Evolutionary conservation across 2,888 invertebrate genomes (phyloP).

Genomic region (Epinotia bilunana): DNA sequence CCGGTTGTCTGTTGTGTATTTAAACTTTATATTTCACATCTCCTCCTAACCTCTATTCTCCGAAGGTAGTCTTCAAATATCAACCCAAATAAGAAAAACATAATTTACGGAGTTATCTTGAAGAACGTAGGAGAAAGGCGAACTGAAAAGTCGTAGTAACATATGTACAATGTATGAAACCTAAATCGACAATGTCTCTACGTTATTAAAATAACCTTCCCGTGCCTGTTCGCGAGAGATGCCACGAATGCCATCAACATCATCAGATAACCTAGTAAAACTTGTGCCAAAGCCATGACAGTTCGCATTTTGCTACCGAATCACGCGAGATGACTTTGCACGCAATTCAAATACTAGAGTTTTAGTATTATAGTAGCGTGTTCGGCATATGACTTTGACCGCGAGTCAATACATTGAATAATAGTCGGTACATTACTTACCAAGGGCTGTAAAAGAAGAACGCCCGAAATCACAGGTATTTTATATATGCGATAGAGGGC

Average conservation of each 20-base stretch:
- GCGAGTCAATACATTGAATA: too few species aligned
- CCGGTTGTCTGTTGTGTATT: too few species aligned
- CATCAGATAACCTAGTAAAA: background rate
- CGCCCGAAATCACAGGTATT: too few species aligned
- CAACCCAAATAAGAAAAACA: constrained; percentile 2
- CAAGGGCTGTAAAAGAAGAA: too few species aligned
- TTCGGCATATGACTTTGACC: background rate
- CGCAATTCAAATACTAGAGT: too few species aligned
- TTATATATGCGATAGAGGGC: too few species aligned
- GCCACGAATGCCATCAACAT: background rate
- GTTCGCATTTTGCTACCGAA: too few species aligned
- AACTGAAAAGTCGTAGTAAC: background rate
- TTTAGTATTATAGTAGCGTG: too few species aligned
- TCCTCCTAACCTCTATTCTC: background rate
- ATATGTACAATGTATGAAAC: background rate
- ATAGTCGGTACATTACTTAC: too few species aligned
- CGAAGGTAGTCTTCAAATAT: background rate
- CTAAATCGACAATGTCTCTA: constrained; percentile 50
- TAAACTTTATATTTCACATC: background rate
- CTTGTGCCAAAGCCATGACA: too few species aligned
- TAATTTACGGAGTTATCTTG: background rate
- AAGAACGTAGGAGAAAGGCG: constrained; percentile 18
- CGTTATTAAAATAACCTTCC: constrained; percentile 22
- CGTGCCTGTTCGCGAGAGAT: constrained; percentile 23
- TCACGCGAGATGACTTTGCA: too few species aligned